phyloP scores from a whole-genome alignment of 2,113 vertebrate genomes.

The Microtus oregoni region DNA sequence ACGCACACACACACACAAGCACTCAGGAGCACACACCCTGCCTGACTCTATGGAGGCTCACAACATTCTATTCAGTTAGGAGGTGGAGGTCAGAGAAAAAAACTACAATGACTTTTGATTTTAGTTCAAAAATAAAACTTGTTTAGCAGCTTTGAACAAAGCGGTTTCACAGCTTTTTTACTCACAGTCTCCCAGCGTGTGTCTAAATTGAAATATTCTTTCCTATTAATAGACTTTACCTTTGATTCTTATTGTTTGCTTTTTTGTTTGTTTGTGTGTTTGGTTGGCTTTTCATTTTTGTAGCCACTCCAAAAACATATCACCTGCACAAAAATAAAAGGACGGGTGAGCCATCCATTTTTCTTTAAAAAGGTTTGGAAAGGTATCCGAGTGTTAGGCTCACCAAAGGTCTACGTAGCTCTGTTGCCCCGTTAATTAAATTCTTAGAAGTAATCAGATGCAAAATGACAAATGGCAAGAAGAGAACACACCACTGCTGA shows the following conservation, averaged over 20 bases:
- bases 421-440: conserved; percentile 85
- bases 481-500: conserved; percentile 76
- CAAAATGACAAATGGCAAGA: conserved; percentile 83
- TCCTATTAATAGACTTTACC: conserved; percentile 17
- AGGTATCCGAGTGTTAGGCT: conserved; percentile 69
- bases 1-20: background rate
- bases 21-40: background rate
- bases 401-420: conserved; percentile 75
- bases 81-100: background rate
- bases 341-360: conserved; percentile 42
- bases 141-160: background rate
- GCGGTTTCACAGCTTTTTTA: conserved; percentile 53
- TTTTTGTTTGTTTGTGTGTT: conserved; percentile 8
- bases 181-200: conserved; percentile 43
- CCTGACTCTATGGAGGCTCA: background rate
- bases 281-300: background rate
- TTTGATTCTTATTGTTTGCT: conserved; percentile 48
- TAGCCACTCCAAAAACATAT: conserved; percentile 34
- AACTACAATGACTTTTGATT: conserved; percentile 47
- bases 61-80: background rate
- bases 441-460: conserved; percentile 84
- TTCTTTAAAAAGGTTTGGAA: conserved; percentile 74
- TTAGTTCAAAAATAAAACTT: conserved; percentile 66
- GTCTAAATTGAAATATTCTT: conserved; percentile 58
- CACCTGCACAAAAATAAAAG: conserved; percentile 8